Conservation (phyloP, 2,113 vertebrate species). For the Atrichornis clamosus region DNA sequence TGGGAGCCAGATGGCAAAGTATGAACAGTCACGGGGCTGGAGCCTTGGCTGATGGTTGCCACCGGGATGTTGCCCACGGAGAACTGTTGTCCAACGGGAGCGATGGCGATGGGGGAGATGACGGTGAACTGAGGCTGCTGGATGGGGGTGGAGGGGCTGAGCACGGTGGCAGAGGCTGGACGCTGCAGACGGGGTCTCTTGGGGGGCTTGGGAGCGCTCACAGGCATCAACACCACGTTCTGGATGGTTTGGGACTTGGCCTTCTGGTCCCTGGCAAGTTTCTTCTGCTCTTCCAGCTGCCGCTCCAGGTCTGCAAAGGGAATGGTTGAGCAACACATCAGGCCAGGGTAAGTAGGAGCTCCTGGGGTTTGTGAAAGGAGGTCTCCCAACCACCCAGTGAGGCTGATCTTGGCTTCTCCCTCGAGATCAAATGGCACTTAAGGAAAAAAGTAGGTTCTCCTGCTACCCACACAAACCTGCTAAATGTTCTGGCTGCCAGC, state of each 20-base stretch:
- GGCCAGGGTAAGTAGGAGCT: background rate
- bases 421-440: background rate
- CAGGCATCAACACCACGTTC: slow-evolving; percentile 80
- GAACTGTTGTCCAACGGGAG: slow-evolving; percentile 80
- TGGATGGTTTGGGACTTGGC: slow-evolving; percentile 83
- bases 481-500: rapidly evolving
- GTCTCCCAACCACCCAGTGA: background rate
- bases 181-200: slow-evolving; percentile 92
- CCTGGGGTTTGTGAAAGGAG: background rate
- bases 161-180: slow-evolving; percentile 86
- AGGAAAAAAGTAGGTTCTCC: background rate
- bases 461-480: background rate
- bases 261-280: slow-evolving; percentile 81
- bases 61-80: slow-evolving; percentile 82
- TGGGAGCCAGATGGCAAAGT: slow-evolving; percentile 86
- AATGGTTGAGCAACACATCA: background rate
- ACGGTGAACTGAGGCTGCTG: slow-evolving; percentile 87
- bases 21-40: slow-evolving; percentile 79
- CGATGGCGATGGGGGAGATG: slow-evolving; percentile 78
- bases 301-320: slow-evolving; percentile 83
- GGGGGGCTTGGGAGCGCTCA: slow-evolving; percentile 78
- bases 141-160: slow-evolving; percentile 76
- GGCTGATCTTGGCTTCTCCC: background rate
- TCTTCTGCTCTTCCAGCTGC: slow-evolving; percentile 92
- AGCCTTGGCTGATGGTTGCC: slow-evolving; percentile 82